phyloP scores from a whole-genome alignment of 2,113 vertebrate genomes.

The Saguinus midas region DNA sequence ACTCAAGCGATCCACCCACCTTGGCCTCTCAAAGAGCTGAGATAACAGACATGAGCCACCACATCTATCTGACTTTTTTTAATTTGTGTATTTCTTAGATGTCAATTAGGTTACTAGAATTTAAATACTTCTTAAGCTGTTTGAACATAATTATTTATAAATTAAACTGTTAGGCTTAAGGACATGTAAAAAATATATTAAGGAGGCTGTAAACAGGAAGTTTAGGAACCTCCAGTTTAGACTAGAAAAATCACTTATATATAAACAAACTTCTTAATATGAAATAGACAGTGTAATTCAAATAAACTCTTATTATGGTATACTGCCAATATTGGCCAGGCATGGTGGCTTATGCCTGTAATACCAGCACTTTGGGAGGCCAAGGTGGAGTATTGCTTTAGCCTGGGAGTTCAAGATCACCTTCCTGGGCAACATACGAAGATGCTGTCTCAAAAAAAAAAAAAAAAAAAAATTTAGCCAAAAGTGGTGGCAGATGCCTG shows the following conservation, averaged over 20 bases:
- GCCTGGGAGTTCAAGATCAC: background rate
- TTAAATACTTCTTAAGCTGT: background rate
- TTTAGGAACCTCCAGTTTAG: background rate
- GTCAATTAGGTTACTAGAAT: background rate
- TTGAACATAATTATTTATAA: background rate
- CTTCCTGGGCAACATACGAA: background rate
- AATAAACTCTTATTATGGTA: background rate
- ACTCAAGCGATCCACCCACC: too few species aligned
- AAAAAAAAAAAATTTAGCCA: background rate
- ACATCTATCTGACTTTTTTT: background rate
- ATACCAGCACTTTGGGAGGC: background rate
- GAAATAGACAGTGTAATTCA: background rate
- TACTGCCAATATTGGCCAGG: background rate
- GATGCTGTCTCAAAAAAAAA: background rate
- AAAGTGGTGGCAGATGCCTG: background rate
- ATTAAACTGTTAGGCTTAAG: background rate
- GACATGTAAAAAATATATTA: background rate
- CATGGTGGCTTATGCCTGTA: background rate
- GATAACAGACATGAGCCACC: too few species aligned
- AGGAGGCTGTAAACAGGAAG: background rate
- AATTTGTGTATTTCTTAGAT: background rate
- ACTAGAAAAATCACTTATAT: background rate
- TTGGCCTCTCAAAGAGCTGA: too few species aligned
- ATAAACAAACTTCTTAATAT: background rate
- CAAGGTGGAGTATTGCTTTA: background rate